phyloP scores from a whole-genome alignment of 2,113 vertebrate genomes.

The Orcinus orca region DNA sequence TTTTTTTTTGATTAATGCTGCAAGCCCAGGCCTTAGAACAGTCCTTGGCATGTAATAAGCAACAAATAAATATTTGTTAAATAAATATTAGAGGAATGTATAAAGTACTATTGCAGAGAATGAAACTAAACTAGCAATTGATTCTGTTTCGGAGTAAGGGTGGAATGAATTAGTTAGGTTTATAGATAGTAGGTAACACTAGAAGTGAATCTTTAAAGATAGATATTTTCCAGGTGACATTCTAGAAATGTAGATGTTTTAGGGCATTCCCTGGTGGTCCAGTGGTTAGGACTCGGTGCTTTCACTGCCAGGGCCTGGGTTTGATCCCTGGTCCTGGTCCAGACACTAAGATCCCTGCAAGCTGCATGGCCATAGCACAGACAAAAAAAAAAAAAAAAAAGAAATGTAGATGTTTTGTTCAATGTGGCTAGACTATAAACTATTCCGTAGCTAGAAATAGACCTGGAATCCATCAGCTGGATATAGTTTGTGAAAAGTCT shows the following conservation, averaged over 20 bases:
- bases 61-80: not conserved
- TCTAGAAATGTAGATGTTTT: not conserved
- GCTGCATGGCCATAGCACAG: too few species aligned
- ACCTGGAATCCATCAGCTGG: not conserved
- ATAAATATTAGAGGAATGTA: not conserved
- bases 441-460: not conserved
- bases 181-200: not conserved
- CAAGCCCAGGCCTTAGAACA: not conserved
- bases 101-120: not conserved
- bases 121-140: not conserved
- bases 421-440: not conserved
- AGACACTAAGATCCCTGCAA: too few species aligned
- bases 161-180: not conserved
- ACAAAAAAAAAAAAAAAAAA: too few species aligned
- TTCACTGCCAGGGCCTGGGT: too few species aligned
- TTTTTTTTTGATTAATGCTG: not conserved
- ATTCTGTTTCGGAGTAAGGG: not conserved
- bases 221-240: not conserved
- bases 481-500: not conserved
- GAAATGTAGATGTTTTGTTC: not conserved
- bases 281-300: too few species aligned
- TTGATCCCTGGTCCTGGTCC: too few species aligned
- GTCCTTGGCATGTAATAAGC: not conserved
- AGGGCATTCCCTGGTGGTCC: too few species aligned
- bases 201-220: not conserved